Conservation (phyloP, 2,113 vertebrate species). For the Felis catus region F.catus_Fca126_mat1.0 CM031419.1:127062001-127062500, state of each 20-base stretch:
- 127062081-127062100: neutral
- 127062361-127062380: conserved; percentile 28
- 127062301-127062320: conserved; percentile 1
- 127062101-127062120: neutral
- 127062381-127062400: neutral
- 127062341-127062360: conserved; percentile 32
- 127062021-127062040: conserved; percentile 14
- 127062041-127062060: neutral
- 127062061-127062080: neutral
- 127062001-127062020: neutral
- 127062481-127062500: too few relatives aligned
- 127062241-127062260: conserved; percentile 48
- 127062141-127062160: conserved; percentile 28
- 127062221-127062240: conserved; percentile 48
- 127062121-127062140: conserved; percentile 36
- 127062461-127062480: too few relatives aligned
- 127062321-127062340: neutral
- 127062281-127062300: conserved; percentile 37
- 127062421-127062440: conserved; percentile 30
- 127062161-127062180: conserved; percentile 20
- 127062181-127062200: conserved; percentile 30
- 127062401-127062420: conserved; percentile 47
- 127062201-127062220: conserved; percentile 26
- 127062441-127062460: neutral
- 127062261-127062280: neutral